Percentiles rank a stretch among this genome's conserved stretches.
Evolutionary conservation across 2,797 vertebrate species (phyloP).

Genomic region (Decapterus maruadsi): DNA sequence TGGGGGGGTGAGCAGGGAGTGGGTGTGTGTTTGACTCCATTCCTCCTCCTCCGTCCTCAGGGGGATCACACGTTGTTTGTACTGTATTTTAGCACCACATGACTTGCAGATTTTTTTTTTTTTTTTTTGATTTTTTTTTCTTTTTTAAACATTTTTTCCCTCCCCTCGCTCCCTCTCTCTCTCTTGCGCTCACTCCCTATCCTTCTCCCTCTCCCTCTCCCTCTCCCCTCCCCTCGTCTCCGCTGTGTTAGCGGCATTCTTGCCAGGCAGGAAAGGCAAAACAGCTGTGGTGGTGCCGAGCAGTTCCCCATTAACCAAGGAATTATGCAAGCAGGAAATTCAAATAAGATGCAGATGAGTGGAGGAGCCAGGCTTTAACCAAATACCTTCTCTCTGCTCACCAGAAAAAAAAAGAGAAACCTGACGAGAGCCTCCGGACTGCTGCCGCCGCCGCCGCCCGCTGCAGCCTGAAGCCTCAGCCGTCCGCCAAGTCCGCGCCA

Average conservation of each 20-base stretch:
- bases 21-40: slow-evolving; percentile 64
- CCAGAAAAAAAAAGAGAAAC: slow-evolving; percentile 5
- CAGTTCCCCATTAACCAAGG: slow-evolving; percentile 73
- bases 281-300: slow-evolving; percentile 74
- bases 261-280: slow-evolving; percentile 76
- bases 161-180: neutral
- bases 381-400: slow-evolving; percentile 41
- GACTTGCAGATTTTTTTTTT: slow-evolving; percentile 78
- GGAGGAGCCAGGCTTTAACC: slow-evolving; percentile 63
- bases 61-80: slow-evolving; percentile 74
- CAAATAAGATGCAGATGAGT: slow-evolving; percentile 83
- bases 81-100: slow-evolving; percentile 79
- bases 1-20: slow-evolving; percentile 20
- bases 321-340: slow-evolving; percentile 85
- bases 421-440: slow-evolving; percentile 39
- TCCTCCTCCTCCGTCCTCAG: slow-evolving; percentile 61
- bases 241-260: slow-evolving; percentile 28
- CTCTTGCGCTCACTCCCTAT: neutral
- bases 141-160: slow-evolving; percentile 46
- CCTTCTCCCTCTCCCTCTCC: neutral
- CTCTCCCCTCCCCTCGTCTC: neutral
- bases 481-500: slow-evolving; percentile 29
- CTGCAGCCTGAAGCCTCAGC: slow-evolving; percentile 27
- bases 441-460: slow-evolving; percentile 16
- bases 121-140: neutral